Evolutionary conservation across 2,797 vertebrate species (phyloP).

Genomic region (Anomalospiza imberbis): DNA sequence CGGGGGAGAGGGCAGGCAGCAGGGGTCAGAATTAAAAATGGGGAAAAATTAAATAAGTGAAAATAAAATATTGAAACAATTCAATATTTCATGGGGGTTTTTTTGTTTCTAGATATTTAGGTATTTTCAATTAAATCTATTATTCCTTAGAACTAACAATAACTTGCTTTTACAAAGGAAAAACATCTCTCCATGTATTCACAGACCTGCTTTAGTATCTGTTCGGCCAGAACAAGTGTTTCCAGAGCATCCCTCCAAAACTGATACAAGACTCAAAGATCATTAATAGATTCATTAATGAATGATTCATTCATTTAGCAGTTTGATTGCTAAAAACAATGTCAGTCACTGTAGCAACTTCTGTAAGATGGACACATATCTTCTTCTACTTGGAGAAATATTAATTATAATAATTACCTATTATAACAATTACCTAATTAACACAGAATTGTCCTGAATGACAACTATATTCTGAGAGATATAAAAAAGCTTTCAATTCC

Average conservation of each 20-base stretch:
- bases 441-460: not conserved
- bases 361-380: not conserved
- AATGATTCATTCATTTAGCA: not conserved
- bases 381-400: not conserved
- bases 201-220: not conserved
- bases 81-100: rapidly evolving
- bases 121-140: not conserved
- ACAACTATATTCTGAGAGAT: not conserved
- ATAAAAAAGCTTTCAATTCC: not conserved
- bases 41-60: not conserved
- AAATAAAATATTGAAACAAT: not conserved
- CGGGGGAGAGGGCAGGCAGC: rapidly evolving
- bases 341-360: not conserved
- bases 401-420: not conserved
- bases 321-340: not conserved
- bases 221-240: not conserved
- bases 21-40: not conserved
- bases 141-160: not conserved
- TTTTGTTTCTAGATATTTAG: not conserved
- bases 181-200: not conserved
- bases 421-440: not conserved
- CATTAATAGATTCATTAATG: not conserved
- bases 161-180: not conserved
- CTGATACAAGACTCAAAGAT: not conserved
- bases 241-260: not conserved